Conservation (phyloP, 1,140 invertebrate genomes). For the Bombus terrestris region DNA sequence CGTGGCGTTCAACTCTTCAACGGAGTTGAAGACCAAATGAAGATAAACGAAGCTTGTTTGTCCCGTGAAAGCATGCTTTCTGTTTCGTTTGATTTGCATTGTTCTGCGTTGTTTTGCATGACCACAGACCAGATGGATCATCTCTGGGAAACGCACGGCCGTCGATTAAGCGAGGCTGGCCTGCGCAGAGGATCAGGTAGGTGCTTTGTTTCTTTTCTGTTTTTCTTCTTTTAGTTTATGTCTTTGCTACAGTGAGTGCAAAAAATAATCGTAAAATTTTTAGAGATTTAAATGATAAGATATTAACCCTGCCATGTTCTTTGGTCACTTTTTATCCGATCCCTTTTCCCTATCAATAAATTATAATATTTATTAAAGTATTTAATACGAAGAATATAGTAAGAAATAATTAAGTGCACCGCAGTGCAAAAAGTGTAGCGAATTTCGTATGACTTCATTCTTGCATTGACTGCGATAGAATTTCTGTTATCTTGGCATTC, state of each 20-base stretch:
- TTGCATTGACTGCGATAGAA: neutral
- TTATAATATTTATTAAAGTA: neutral
- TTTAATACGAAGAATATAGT: neutral
- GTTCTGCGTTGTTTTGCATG: constrained; percentile 83
- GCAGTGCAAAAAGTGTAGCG: neutral
- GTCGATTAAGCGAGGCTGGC: constrained; percentile 87
- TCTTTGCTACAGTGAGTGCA: neutral
- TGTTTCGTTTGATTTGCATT: constrained; percentile 76
- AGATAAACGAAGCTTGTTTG: neutral
- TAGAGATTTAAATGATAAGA: neutral
- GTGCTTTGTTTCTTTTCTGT: constrained; percentile 52
- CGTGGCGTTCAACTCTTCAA: neutral
- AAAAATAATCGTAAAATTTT: neutral
- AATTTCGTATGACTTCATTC: neutral
- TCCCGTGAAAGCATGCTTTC: constrained; percentile 63
- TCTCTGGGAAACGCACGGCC: constrained; percentile 87
- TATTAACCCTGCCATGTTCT: neutral
- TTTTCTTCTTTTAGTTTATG: neutral
- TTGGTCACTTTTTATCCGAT: neutral
- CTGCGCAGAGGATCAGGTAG: constrained; percentile 88
- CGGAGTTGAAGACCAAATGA: neutral
- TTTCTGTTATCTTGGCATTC: constrained; percentile 9
- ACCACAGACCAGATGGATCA: constrained; percentile 86
- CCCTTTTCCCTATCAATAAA: neutral
- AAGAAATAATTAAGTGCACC: neutral